Evolutionary conservation across 2,797 vertebrate genomes (phyloP).

Genomic region (Cygnus olor): DNA sequence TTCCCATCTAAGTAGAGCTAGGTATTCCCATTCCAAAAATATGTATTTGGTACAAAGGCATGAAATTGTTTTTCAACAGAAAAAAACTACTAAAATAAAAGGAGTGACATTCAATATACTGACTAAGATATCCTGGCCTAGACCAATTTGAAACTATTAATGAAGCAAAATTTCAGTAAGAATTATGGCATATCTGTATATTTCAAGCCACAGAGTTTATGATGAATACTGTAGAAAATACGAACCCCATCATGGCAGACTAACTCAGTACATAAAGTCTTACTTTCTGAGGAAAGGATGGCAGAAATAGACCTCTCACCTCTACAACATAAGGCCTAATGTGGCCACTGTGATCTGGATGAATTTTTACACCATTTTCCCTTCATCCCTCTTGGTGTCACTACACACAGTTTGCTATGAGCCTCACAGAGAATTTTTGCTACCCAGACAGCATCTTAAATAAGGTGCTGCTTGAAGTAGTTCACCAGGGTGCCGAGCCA

Average conservation of each 20-base stretch:
- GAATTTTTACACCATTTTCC: background rate
- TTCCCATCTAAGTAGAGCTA: background rate
- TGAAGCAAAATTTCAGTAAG: background rate
- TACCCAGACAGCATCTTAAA: background rate
- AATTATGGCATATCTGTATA: background rate
- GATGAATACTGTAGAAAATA: background rate
- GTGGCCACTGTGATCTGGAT: background rate
- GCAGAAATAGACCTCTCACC: background rate
- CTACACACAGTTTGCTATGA: background rate
- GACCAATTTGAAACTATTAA: background rate
- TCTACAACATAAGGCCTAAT: background rate
- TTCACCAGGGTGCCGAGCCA: fast-evolving
- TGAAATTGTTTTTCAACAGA: background rate
- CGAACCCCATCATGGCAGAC: fast-evolving
- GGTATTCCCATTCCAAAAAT: background rate
- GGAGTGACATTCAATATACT: background rate
- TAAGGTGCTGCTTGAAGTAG: background rate
- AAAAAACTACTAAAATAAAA: background rate
- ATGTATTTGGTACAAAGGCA: background rate
- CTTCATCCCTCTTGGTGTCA: too few relatives aligned
- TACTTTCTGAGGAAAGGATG: fast-evolving
- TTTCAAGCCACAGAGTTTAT: background rate
- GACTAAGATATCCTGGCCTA: background rate
- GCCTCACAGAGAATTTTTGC: background rate
- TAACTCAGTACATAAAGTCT: background rate